Evolutionary conservation across 1,140 invertebrate genomes (phyloP).

Genomic region (Papilio helenus): DNA sequence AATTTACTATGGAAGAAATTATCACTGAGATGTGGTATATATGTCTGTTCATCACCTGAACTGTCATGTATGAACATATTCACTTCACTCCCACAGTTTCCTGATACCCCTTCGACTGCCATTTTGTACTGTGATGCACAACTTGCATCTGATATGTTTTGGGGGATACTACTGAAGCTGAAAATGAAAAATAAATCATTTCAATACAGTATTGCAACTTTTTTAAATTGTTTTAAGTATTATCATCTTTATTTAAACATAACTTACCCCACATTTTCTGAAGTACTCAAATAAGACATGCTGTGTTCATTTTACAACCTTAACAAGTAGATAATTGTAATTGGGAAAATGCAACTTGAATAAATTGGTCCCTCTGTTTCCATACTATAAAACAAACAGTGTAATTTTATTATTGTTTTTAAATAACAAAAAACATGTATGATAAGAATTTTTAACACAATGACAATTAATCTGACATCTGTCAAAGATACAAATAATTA

Average conservation of each 20-base stretch:
- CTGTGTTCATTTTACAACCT: slow-evolving; percentile 77
- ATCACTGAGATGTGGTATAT: slow-evolving; percentile 76
- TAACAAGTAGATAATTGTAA: slow-evolving; percentile 67
- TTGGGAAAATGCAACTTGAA: slow-evolving; percentile 61
- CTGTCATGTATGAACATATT: slow-evolving; percentile 75
- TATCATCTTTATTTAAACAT: slow-evolving; percentile 34
- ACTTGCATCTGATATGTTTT: slow-evolving; percentile 79
- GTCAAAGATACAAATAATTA: slow-evolving; percentile 57
- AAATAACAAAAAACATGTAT: slow-evolving; percentile 38
- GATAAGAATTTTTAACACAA: slow-evolving; percentile 57
- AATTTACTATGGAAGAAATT: slow-evolving; percentile 78
- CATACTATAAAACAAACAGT: slow-evolving; percentile 58
- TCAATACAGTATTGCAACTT: not conserved
- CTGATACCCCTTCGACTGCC: slow-evolving; percentile 74
- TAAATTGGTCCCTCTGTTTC: slow-evolving; percentile 73
- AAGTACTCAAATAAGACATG: slow-evolving; percentile 83
- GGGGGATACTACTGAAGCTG: slow-evolving; percentile 82
- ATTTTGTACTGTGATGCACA: slow-evolving; percentile 78
- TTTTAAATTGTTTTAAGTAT: slow-evolving; percentile 1
- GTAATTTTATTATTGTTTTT: slow-evolving; percentile 35
- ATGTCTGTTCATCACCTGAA: slow-evolving; percentile 71
- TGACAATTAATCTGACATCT: slow-evolving; percentile 76
- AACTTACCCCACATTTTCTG: slow-evolving; percentile 81
- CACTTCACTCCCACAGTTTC: slow-evolving; percentile 69
- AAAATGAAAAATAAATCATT: slow-evolving; percentile 37